A percentile compares a stretch with the other conserved stretches of the same genome.
Evolutionary conservation across 2,888 invertebrate species (phyloP).

Genomic region (Globia sparganii): DNA sequence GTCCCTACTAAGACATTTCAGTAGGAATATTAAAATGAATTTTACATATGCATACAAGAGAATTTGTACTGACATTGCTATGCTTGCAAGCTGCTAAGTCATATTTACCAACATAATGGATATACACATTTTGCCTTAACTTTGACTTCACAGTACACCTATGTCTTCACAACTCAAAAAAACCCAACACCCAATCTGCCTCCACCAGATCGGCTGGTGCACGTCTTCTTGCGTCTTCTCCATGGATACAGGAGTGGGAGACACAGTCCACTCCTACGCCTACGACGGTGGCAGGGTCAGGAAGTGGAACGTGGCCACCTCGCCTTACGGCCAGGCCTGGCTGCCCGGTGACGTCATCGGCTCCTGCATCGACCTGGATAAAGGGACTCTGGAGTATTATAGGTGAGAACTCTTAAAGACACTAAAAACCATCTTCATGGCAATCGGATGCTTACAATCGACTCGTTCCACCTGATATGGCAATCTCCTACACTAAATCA

Average conservation of each 20-base stretch:
- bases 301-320: constrained; percentile 93
- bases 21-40: no score
- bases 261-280: constrained; percentile 94
- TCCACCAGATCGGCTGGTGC: constrained; percentile 94
- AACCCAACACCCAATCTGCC: not conserved
- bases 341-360: constrained; percentile 95
- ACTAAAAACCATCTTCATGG: not conserved
- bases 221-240: constrained; percentile 94
- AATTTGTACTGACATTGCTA: no score
- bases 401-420: constrained; percentile 78
- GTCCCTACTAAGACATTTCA: no score
- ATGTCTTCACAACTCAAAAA: not conserved
- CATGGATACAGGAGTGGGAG: constrained; percentile 94
- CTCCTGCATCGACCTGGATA: constrained; percentile 93
- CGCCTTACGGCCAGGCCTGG: constrained; percentile 95
- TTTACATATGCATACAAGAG: no score
- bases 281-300: constrained; percentile 93
- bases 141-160: no score
- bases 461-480: not conserved
- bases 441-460: not conserved
- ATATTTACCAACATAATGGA: no score
- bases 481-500: constrained; percentile 40
- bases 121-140: no score
- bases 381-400: constrained; percentile 92
- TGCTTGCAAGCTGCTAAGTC: no score